These are phyloP conservation scores for Tipula vernalis DNA, from an alignment of 2,888 invertebrate genomes.

Conservation along the genomic window DNA sequence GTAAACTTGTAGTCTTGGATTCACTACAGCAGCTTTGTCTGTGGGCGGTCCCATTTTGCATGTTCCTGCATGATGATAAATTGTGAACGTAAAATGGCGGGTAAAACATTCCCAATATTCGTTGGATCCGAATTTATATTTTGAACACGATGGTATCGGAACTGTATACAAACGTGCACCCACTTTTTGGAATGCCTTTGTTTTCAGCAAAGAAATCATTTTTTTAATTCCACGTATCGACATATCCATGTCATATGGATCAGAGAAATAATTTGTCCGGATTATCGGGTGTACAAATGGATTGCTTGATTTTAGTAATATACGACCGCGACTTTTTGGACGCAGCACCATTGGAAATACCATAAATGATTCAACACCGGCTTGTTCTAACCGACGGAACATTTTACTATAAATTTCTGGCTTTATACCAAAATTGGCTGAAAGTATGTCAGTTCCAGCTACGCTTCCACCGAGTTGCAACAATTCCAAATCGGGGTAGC, in stretches of 20 bases:
- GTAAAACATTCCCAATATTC: constrained; percentile 54
- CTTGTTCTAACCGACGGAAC: constrained; percentile 31
- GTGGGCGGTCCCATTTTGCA: constrained; percentile 50
- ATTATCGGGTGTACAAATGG: constrained; percentile 52
- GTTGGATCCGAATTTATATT: constrained; percentile 39
- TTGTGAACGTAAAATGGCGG: constrained; percentile 45
- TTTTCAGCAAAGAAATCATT: constrained; percentile 38
- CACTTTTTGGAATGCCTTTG: constrained; percentile 39
- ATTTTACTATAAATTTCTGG: constrained; percentile 35
- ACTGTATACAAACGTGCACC: constrained; percentile 41
- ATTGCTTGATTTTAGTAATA: constrained; percentile 49
- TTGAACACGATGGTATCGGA: constrained; percentile 47
- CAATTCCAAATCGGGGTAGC: constrained; percentile 57
- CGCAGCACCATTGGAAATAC: constrained; percentile 50
- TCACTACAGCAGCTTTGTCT: constrained; percentile 50
- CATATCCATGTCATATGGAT: constrained; percentile 48
- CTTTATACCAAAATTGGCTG: constrained; percentile 36
- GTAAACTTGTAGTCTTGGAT: constrained; percentile 41
- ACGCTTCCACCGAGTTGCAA: constrained; percentile 46
- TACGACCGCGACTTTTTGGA: constrained; percentile 53
- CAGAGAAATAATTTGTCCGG: constrained; percentile 53
- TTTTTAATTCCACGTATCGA: constrained; percentile 46
- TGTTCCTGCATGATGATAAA: constrained; percentile 51
- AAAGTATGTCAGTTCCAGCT: constrained; percentile 28
- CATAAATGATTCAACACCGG: constrained; percentile 38